These are phyloP conservation scores for Cebus imitator DNA, from an alignment of 2,113 vertebrate species.

Conservation along the genomic window DNA sequence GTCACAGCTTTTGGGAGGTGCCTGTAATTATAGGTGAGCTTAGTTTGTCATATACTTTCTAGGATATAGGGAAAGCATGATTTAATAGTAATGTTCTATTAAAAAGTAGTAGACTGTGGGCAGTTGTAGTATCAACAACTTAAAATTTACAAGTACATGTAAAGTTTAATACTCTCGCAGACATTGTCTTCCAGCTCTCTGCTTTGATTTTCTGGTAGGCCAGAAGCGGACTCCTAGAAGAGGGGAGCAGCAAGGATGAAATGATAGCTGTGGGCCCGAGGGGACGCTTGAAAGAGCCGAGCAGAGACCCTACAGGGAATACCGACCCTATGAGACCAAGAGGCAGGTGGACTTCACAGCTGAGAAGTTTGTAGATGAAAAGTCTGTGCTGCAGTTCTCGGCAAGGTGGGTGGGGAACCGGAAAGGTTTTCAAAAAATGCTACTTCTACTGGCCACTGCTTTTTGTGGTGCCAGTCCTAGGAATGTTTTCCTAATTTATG, in stretches of 20 bases:
- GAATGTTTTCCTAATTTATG: neutral
- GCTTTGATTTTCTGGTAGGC: conserved; percentile 75
- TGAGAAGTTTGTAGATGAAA: conserved; percentile 76
- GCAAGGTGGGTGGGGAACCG: too few relatives aligned
- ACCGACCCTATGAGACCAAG: conserved; percentile 75
- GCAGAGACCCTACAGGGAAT: conserved; percentile 81
- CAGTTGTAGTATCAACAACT: neutral
- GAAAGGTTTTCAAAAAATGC: neutral
- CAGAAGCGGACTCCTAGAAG: conserved; percentile 73
- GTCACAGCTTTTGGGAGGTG: neutral
- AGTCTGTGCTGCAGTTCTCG: conserved; percentile 75
- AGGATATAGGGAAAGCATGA: neutral
- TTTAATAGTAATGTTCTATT: neutral
- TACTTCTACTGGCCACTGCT: neutral
- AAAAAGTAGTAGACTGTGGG: neutral
- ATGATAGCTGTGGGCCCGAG: conserved; percentile 78
- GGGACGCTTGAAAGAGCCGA: conserved; percentile 80
- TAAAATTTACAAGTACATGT: neutral
- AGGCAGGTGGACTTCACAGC: conserved; percentile 77
- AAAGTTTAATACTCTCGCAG: neutral
- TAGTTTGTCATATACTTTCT: neutral
- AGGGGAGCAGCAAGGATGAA: conserved; percentile 78
- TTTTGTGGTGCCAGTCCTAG: neutral
- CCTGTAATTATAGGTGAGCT: neutral
- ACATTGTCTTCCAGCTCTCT: neutral